Base-by-base conservation (phyloP, 2,888 invertebrate genomes). In the Mycalesis mineus region DNA sequence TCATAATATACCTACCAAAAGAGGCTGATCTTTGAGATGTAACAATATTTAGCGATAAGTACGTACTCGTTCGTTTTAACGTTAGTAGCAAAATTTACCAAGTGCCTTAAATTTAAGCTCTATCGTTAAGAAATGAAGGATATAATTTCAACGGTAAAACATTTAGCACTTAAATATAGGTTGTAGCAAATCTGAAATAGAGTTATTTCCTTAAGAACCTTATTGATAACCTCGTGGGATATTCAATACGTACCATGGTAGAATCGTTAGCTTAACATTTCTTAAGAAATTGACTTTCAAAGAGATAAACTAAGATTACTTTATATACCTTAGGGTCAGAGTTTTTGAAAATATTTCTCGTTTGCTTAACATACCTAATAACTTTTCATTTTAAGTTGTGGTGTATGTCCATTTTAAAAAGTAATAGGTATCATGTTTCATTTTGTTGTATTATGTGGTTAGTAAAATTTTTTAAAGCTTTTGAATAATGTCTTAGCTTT, bases 211-310 rank as follows among this genome's bases (percentile, higher is more conserved):
- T 36, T 36, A 33, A 15, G 15, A 47, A 9, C 33, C 31, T 13
- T 28, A 37, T 22, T 28, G 36, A 49, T 49, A 49, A 49, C 49
- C 49, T 49, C 17, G n/a, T 13, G 49, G 4, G 17, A 37, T 22
- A 37, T 37, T 13, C 49, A 49, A 37, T 7, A 36, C 15, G 17
- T n/a, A 17, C 1, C 8, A 31, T 2, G 22, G 9, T 31, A 29
- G 36, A 11, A 17, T 48, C 40, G 29, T 40, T 50, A 50, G 40
- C 40, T 40, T n/a, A 40, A 40, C 29, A 50, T 29, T 40, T 29
- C 48, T 49, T 37, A 49, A 49, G 37, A 49, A 37, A 49, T 49
- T 13, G 13, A 22, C 22, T 8, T 37, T 49, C n/a, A 49, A 49
- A 49, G 48, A 17, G 37, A 49, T 49, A 45, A 45, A 14, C 14